These are phyloP conservation scores for Scaeva pyrastri DNA, from an alignment of 2,888 invertebrate species.

Conservation along the genomic window DNA sequence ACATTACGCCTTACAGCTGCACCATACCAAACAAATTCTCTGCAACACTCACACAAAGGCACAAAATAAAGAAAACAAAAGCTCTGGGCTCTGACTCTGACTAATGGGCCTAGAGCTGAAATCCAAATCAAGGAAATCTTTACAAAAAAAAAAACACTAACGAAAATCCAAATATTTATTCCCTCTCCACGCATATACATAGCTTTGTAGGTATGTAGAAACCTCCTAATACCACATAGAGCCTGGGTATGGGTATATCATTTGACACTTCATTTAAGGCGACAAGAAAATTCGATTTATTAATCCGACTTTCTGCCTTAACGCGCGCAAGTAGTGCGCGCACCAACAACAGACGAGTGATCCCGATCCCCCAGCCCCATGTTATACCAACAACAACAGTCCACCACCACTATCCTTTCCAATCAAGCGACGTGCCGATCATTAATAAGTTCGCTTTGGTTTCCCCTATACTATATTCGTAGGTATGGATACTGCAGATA, in stretches of 20 bases:
- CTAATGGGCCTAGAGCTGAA: slow-evolving; percentile 41
- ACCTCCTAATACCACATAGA: slow-evolving; percentile 13
- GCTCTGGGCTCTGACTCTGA: slow-evolving; percentile 57
- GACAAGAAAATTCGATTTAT: slow-evolving; percentile 76
- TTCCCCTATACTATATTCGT: neutral
- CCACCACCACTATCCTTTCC: slow-evolving; percentile 64
- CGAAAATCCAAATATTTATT: slow-evolving; percentile 74
- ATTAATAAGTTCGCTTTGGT: slow-evolving; percentile 69
- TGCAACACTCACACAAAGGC: neutral
- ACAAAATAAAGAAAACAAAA: slow-evolving; percentile 48
- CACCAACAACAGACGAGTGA: slow-evolving; percentile 24
- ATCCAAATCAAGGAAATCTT: slow-evolving; percentile 66
- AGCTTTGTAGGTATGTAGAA: neutral
- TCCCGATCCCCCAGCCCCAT: slow-evolving; percentile 26
- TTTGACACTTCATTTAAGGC: slow-evolving; percentile 83
- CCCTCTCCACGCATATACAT: slow-evolving; percentile 49
- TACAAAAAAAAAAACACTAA: neutral
- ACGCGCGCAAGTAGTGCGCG: slow-evolving; percentile 23
- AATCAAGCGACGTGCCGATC: slow-evolving; percentile 75
- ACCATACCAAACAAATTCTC: slow-evolving; percentile 30
- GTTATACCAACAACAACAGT: slow-evolving; percentile 8
- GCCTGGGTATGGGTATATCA: slow-evolving; percentile 77
- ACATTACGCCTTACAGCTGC: slow-evolving; percentile 68
- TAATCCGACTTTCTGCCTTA: slow-evolving; percentile 61
- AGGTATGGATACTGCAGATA: neutral